Percentiles rank a stretch among this genome's conserved stretches.
Evolutionary conservation across 1,140 invertebrate species (phyloP).

Genomic region (Pseudomyrmex dendroicus): DNA sequence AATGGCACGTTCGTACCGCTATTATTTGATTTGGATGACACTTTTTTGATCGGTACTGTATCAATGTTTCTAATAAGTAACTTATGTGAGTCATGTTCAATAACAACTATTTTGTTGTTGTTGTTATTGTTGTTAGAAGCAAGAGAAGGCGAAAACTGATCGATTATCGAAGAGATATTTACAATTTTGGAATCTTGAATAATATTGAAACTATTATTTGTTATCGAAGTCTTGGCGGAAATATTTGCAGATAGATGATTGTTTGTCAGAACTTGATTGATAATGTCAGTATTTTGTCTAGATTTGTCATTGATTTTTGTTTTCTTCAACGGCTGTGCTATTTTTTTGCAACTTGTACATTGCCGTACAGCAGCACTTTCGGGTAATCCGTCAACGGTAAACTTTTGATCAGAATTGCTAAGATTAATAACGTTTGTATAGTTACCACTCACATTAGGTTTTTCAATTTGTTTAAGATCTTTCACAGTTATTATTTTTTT

Average conservation of each 20-base stretch:
- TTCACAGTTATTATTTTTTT: not conserved
- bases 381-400: not conserved
- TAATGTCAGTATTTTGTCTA: not conserved
- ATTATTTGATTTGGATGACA: not conserved
- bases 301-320: slow-evolving; percentile 1
- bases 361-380: not conserved
- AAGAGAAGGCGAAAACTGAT: slow-evolving; percentile 71
- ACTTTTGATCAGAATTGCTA: not conserved
- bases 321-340: slow-evolving; percentile 7
- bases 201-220: slow-evolving; percentile 71
- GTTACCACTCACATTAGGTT: too few species aligned
- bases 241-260: slow-evolving; percentile 11
- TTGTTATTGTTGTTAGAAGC: slow-evolving; percentile 69
- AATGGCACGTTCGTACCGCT: not conserved
- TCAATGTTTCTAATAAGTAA: not conserved
- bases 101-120: slow-evolving; percentile 74
- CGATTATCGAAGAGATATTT: slow-evolving; percentile 73
- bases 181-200: slow-evolving; percentile 73
- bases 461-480: not conserved
- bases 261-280: not conserved
- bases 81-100: slow-evolving; percentile 68
- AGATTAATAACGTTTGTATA: not conserved
- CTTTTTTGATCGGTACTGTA: not conserved
- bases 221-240: slow-evolving; percentile 52
- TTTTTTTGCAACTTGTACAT: not conserved